Evolutionary conservation across 2,888 invertebrate species (phyloP), one percentile per base, ranked within the genome.

Genomic region (Petrophora chlorosata): DNA sequence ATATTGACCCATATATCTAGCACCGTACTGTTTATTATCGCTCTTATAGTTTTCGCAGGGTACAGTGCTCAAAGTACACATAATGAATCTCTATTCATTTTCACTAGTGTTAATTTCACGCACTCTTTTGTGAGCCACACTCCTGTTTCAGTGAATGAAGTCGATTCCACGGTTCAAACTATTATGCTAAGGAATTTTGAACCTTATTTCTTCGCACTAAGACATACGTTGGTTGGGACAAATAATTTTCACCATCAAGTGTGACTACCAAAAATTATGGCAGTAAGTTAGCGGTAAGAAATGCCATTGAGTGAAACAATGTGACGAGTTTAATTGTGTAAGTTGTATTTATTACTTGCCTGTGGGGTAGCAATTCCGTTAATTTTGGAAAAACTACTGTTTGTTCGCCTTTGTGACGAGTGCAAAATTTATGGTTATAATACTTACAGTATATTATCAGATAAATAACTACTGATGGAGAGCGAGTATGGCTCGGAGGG

Each of bases 51-150:
- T 25, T 25, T 3, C 10, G 1, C n/a, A 19, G 2, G 12, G 22
- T 26, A 57, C 52, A 46, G 52, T 54, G 32, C 42, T 2, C 2
- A 26, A 33, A 68, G 53, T 57, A 59, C 54, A 63, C 62, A 62
- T 82, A 80, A 82, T 82, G 76, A 79, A 67, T 54, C 63, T 67
- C 76, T 79, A 73, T 79, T 76, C 73, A 70, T 70, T 77, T 77
- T 68, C 72, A 72, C 76, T 74, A 72, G 71, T 68, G 69, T 65
- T 61, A 70, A 82, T 82, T 82, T 81, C 77, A 83, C 76, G 76
- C 70, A 61, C 28, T 61, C 71, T 71, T 70, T 82, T 80, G 79
- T 79, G 59, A 62, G 61, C 42, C 61, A 63, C 70, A 80, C 80
- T 79, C 67, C 77, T 70, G 79, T 77, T 76, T 76, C 73, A 72